Conservation (phyloP, 2,113 vertebrate genomes). For the Polypterus bichir region DNA sequence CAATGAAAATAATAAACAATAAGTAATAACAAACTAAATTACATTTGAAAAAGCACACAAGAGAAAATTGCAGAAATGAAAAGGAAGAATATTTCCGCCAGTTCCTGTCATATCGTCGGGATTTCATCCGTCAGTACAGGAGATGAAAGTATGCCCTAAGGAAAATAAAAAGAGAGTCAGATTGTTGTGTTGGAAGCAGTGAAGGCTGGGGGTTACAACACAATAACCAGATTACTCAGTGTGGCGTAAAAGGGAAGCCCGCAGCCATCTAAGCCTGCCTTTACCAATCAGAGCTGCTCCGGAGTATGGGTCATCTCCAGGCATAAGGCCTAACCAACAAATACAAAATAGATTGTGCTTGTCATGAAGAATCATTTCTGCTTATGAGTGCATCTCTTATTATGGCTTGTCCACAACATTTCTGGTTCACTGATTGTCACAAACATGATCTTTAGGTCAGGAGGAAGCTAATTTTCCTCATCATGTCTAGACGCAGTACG, state of each 20-base stretch:
- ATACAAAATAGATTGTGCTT: slow-evolving; percentile 19
- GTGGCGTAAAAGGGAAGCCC: neutral
- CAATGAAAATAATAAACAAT: too few species aligned
- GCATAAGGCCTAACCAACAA: slow-evolving; percentile 5
- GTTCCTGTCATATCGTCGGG: neutral
- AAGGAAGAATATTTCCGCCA: too few species aligned
- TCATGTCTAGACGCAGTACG: slow-evolving; percentile 10
- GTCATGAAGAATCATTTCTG: slow-evolving; percentile 8
- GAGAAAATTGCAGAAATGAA: too few species aligned
- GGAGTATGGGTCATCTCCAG: slow-evolving; percentile 12
- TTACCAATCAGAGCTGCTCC: slow-evolving; percentile 3
- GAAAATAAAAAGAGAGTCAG: neutral
- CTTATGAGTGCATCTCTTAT: slow-evolving; percentile 9
- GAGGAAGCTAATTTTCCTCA: slow-evolving; percentile 9
- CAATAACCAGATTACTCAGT: neutral
- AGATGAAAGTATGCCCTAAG: neutral
- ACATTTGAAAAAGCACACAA: too few species aligned
- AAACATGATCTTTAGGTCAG: slow-evolving; percentile 12
- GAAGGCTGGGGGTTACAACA: neutral
- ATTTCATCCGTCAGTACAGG: neutral
- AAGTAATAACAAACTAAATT: too few species aligned
- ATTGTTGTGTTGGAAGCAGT: neutral
- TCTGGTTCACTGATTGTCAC: slow-evolving; percentile 15
- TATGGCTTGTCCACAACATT: slow-evolving; percentile 13
- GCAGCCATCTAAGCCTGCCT: slow-evolving; percentile 3